Base-by-base conservation (phyloP, 2,888 invertebrate genomes). In the Pseudococcus longispinus region DNA sequence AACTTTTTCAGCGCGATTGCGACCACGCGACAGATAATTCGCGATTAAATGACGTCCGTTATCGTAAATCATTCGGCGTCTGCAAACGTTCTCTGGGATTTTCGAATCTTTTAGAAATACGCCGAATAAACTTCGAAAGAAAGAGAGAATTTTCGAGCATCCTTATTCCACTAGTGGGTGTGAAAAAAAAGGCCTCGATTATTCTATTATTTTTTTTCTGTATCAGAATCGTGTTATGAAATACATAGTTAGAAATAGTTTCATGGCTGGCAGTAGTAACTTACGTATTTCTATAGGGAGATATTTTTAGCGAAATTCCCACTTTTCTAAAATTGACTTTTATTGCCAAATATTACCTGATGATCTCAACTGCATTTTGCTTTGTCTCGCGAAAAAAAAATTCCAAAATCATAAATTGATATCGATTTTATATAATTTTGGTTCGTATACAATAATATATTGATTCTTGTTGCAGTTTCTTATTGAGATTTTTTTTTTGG, bases 331-430 rank as follows among this genome's bases (percentile, higher is more conserved):
- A 84, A 84, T 84, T 84, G 65, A 84, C 55, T 84, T 84, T 65
- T 84, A 65, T 84, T 84, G 84, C 84, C 84, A 84, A 84, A 84
- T 60, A 84, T 70, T 65, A 65, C 84, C 84, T 84, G 84, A 84
- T 84, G 84, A 84, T 84, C 84, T 84, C 84, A 65, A 84, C 32
- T 65, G 84, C 55, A 65, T 84, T 84, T 23, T 15, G 37, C 32
- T 83, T 84, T 42, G 42, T 80, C 37, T 80, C 32, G 77, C 18
- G 13, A 80, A 42, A n/a, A 32, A 18, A 77, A 77, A 77, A 42
- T 6, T 60, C 6, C 32, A 29, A 18, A 29, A 29, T 29, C 74
- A 32, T 11, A n/a, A 55, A 60, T 60, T 8, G 23, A 55, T 55
- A 55, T 60, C 11, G 9, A 23, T 60, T 60, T 60, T 20, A 8